Percentiles rank a stretch among this genome's conserved stretches.
phyloP scores from a whole-genome alignment of 2,797 vertebrate species.

The Urophycis tenuis region DNA sequence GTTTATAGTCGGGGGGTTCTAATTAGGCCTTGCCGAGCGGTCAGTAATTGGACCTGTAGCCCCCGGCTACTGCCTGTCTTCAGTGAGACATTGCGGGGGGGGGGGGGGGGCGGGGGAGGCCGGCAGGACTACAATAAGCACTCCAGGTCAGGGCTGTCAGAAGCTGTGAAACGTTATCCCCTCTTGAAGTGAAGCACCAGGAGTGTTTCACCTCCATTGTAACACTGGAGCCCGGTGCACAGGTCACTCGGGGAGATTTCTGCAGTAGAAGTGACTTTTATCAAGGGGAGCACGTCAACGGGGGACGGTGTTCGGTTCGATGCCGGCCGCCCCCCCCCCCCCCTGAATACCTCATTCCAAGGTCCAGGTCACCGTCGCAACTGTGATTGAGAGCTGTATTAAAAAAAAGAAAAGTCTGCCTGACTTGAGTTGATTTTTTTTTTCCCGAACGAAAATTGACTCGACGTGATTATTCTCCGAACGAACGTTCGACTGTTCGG shows the following conservation, averaged over 20 bases:
- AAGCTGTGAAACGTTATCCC: conserved; percentile 61
- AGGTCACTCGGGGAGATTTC: conserved; percentile 53
- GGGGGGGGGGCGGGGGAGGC: conserved; percentile 16
- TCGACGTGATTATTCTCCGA: too few relatives aligned
- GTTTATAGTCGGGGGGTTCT: conserved; percentile 31
- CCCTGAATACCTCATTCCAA: too few relatives aligned
- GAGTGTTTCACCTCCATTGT: conserved; percentile 43
- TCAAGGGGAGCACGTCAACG: conserved; percentile 21
- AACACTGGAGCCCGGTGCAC: conserved; percentile 28
- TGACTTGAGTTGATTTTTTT: too few relatives aligned
- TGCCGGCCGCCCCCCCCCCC: background rate
- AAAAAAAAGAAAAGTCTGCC: too few relatives aligned
- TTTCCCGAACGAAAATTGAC: too few relatives aligned
- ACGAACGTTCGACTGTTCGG: too few relatives aligned
- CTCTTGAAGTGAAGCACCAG: conserved; percentile 41
- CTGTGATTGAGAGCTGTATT: too few relatives aligned
- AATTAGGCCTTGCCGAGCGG: conserved; percentile 52
- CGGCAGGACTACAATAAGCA: conserved; percentile 56
- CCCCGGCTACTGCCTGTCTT: conserved; percentile 60
- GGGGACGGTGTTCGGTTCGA: conserved; percentile 8
- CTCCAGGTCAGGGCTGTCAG: conserved; percentile 62
- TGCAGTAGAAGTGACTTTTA: conserved; percentile 36
- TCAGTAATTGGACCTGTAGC: conserved; percentile 67
- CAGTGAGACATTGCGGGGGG: conserved; percentile 49
- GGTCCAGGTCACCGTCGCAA: too few relatives aligned